Evolutionary conservation across 2,888 invertebrate species (phyloP).

Genomic region (Dusona sp.): DNA sequence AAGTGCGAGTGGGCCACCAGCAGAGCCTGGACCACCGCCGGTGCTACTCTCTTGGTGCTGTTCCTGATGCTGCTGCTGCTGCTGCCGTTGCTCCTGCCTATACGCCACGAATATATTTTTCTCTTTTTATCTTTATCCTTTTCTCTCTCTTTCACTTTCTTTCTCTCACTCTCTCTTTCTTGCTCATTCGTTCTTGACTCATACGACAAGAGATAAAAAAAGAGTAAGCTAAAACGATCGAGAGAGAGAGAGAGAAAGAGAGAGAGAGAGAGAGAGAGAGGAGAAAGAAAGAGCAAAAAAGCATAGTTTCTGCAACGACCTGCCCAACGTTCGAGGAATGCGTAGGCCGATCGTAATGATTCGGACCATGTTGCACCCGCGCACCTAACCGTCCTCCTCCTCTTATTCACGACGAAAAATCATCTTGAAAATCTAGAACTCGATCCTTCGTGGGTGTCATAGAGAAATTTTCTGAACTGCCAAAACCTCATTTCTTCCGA

Average conservation of each 20-base stretch:
- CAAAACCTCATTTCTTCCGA: background rate
- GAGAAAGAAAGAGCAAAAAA: slow-evolving; percentile 37
- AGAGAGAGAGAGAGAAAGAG: slow-evolving; percentile 47
- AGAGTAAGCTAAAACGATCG: slow-evolving; percentile 55
- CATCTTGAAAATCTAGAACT: slow-evolving; percentile 59
- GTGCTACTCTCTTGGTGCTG: slow-evolving; percentile 69
- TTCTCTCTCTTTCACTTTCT: slow-evolving; percentile 13
- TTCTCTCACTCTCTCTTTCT: slow-evolving; percentile 25
- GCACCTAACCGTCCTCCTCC: slow-evolving; percentile 53
- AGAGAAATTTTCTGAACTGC: background rate
- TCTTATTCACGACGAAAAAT: slow-evolving; percentile 43
- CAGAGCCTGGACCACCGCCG: slow-evolving; percentile 84
- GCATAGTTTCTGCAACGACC: slow-evolving; percentile 50
- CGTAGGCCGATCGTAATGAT: slow-evolving; percentile 83
- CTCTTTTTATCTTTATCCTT: slow-evolving; percentile 45
- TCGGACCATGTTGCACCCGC: slow-evolving; percentile 79
- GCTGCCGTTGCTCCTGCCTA: slow-evolving; percentile 58
- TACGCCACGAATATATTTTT: slow-evolving; percentile 57
- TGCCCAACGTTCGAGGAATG: slow-evolving; percentile 78
- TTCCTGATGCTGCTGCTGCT: slow-evolving; percentile 37
- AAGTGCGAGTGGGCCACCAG: slow-evolving; percentile 85
- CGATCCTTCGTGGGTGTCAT: slow-evolving; percentile 39
- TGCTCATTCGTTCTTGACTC: slow-evolving; percentile 50
- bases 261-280: slow-evolving; percentile 27
- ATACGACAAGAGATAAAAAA: slow-evolving; percentile 65